These are phyloP conservation scores for Vidua macroura DNA, from an alignment of 2,113 vertebrate genomes.

Conservation along the genomic window DNA sequence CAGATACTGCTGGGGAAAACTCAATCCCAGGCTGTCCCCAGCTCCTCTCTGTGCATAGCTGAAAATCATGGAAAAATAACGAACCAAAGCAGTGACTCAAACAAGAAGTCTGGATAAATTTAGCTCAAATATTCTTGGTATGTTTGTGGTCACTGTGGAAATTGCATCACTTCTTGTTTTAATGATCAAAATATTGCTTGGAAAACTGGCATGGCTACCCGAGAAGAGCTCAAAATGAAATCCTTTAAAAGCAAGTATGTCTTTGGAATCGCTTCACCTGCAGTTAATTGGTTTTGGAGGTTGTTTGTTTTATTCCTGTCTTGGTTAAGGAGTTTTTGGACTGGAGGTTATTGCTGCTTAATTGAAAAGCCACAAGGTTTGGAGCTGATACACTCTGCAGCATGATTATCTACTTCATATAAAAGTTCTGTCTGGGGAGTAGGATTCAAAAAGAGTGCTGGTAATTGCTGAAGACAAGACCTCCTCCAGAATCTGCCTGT, in stretches of 20 bases:
- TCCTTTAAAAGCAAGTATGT: neutral
- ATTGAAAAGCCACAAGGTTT: slow-evolving; percentile 8
- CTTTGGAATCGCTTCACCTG: neutral
- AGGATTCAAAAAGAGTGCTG: neutral
- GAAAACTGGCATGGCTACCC: neutral
- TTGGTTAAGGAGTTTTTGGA: neutral
- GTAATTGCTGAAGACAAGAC: neutral
- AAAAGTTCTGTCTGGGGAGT: neutral
- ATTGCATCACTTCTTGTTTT: slow-evolving; percentile 40
- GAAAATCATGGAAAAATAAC: neutral
- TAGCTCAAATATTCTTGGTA: slow-evolving; percentile 66
- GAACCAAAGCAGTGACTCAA: slow-evolving; percentile 16
- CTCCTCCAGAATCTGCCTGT: slow-evolving; percentile 13
- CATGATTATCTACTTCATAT: neutral
- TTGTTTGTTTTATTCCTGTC: neutral
- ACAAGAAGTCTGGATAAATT: slow-evolving; percentile 37
- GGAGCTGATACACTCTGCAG: neutral
- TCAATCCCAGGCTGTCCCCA: neutral
- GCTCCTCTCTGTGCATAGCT: neutral
- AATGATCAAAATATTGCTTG: slow-evolving; percentile 39
- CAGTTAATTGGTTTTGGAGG: neutral
- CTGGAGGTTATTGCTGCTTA: neutral
- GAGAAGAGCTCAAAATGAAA: neutral
- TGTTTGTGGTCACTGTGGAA: slow-evolving; percentile 64
- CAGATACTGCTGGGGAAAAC: neutral